A percentile compares a stretch with the other conserved stretches of the same genome.
Conservation (phyloP, 2,888 invertebrate species). For the Drosophila barbarae region DNA sequence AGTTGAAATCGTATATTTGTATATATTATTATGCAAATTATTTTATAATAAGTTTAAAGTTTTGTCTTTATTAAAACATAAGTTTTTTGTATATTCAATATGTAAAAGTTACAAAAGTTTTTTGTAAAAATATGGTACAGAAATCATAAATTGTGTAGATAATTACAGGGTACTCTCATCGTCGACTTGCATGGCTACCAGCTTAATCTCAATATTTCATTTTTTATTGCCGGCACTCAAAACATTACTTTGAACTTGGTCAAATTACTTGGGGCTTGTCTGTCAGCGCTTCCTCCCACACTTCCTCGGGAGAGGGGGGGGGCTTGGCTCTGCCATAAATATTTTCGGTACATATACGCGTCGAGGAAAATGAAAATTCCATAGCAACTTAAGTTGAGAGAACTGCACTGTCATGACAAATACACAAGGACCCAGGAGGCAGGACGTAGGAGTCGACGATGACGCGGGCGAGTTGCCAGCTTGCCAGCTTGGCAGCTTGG, state of each 20-base stretch:
- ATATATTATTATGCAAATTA: too few relatives aligned
- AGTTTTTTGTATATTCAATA: too few relatives aligned
- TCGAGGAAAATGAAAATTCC: conserved; percentile 44
- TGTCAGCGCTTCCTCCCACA: conserved; percentile 34
- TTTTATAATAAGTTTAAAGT: too few relatives aligned
- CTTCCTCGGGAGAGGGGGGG: conserved; percentile 4
- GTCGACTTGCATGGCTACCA: background rate
- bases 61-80: too few relatives aligned
- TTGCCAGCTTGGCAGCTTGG: background rate
- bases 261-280: conserved; percentile 41
- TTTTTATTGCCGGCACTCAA: conserved; percentile 38
- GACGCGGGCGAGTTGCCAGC: conserved; percentile 20
- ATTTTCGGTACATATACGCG: conserved; percentile 29
- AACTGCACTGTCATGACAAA: conserved; percentile 47
- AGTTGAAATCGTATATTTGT: too few relatives aligned
- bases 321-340: conserved; percentile 19
- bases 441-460: conserved; percentile 9
- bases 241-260: conserved; percentile 41
- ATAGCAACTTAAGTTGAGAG: conserved; percentile 33
- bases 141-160: background rate
- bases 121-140: too few relatives aligned
- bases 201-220: conserved; percentile 39
- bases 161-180: background rate
- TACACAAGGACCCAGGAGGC: conserved; percentile 17
- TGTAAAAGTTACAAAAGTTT: too few relatives aligned